phyloP scores from a whole-genome alignment of 2,797 vertebrate genomes.

The Acridotheres tristis region DNA sequence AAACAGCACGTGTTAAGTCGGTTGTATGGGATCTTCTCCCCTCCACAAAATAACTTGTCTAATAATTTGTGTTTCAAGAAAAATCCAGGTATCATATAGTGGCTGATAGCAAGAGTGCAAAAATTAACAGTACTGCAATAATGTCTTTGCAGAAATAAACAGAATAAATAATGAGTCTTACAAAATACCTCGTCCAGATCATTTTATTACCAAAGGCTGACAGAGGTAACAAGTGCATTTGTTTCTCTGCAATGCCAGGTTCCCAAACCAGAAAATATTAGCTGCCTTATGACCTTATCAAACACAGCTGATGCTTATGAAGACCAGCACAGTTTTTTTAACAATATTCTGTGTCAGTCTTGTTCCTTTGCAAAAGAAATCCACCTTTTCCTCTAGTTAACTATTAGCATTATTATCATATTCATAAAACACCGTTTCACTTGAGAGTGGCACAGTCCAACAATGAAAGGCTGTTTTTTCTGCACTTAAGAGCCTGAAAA shows the following conservation, averaged over 20 bases:
- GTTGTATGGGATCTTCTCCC: too few species aligned
- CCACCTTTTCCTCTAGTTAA: neutral
- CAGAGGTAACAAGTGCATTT: neutral
- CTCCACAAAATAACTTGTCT: fast-evolving
- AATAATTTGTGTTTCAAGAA: neutral
- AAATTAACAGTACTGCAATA: neutral
- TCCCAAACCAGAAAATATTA: neutral
- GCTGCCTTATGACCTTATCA: neutral
- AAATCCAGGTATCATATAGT: neutral
- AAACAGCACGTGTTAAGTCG: neutral
- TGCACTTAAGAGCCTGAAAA: constrained; percentile 2
- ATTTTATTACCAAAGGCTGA: neutral
- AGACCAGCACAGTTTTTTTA: neutral
- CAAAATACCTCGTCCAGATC: neutral
- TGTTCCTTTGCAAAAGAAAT: neutral
- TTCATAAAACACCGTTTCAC: neutral
- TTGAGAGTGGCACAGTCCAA: neutral
- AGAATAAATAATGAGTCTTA: neutral
- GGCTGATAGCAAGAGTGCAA: neutral
- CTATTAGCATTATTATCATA: neutral
- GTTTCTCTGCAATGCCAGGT: neutral
- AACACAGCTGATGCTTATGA: neutral
- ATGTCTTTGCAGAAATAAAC: neutral
- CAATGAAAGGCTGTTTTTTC: neutral
- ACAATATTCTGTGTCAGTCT: neutral